Evolutionary conservation across 2,888 invertebrate species (phyloP), one percentile per base, ranked within the genome.

Genomic region (Dolichopus griseipennis): DNA sequence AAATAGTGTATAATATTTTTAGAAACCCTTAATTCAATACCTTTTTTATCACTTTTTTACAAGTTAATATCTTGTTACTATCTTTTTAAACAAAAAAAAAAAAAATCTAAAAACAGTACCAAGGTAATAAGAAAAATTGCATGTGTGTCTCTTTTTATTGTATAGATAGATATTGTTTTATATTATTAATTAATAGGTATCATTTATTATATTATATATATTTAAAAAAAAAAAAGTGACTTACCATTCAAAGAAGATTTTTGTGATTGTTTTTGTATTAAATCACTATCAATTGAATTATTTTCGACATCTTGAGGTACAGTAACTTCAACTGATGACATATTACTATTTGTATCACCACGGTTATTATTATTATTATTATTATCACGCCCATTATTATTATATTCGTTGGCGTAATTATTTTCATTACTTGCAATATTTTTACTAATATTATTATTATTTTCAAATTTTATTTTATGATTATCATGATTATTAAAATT

Each of bases 281-380:
- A 61, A 1, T 69, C 68, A 5, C 71, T 76, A 66, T 81, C 81
- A 9, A 81, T 81, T 8, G 81, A 80, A 70, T 81, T 81, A 67
- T 79, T 80, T 69, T 80, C 80, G 66, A 80, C 79, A 66, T 81
- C 80, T 69, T 78, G 79, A 10, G 77, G 75, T 2, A 76, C 75
- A 1, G 76, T 72, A 52, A 78, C 69, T 37, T 78, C 78, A 61
- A 78, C 78, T 18, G n/a, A 61, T 22, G 68, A 43, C 27, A 65
- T 68, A 22, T 67, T 68, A 43, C 15, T 27, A 18, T 34, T 18
- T 9, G 20, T 21, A 22, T 15, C 65, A 64, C 7, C 33, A 37
- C 18, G 9, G 18, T 34, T 64, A 34, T 64, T 33, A 33, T 64
- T 64, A 33, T 64, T 64, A 33, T 27, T 64, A 64, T 64, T 64